Base-by-base conservation (phyloP, 1,140 invertebrate genomes). In the Drosophila sproati region DNA sequence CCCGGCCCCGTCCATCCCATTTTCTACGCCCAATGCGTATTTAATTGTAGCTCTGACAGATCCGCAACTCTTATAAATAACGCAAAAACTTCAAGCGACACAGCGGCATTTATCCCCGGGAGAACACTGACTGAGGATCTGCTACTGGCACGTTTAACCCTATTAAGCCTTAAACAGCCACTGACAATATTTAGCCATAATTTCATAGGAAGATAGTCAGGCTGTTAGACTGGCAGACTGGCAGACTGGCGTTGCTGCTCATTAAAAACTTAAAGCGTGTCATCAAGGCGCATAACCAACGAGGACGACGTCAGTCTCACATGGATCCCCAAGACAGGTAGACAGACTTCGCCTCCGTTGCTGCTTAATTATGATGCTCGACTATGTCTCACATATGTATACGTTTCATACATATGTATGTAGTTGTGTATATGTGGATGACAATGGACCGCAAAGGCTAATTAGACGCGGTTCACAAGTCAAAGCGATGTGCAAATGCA, bases 181-280 rank as follows among this genome's bases (percentile, higher is more conserved):
- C 56, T 78, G 79, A 70, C 67, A 82, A 73, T 72, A 82, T 87
- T 67, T 64, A 81, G 75, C 66, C 66, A 86, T 85, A 74, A 75
- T 68, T 85, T 80, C 61, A 55, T 48, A 50, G 5, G 12, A 20
- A 34, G n/a, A 5, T 28, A 41, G 8, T n/a, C 5, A 20, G 50
- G 28, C 41, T 43, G 43, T 20, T 45, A 73, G 41, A 4, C 37
- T 43, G 43, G 32, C 54, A 73, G 41, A 4, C 37, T 70, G 57
- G 7, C 59, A 54, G 12, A 41, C 5, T 43, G 28, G 31, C 48
- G 20, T 20, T 20, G 45, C 34, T 66, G 67, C 82, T 86, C 82
- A 86, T 86, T 86, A 86, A 86, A 82, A 86, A 86, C 83, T 86
- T 81, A 70, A 71, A 67, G 68, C 34, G 64, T 88, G 82, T 88